Evolutionary conservation across 2,888 invertebrate genomes (phyloP).

Genomic region (Phyllotreta cruciferae): DNA sequence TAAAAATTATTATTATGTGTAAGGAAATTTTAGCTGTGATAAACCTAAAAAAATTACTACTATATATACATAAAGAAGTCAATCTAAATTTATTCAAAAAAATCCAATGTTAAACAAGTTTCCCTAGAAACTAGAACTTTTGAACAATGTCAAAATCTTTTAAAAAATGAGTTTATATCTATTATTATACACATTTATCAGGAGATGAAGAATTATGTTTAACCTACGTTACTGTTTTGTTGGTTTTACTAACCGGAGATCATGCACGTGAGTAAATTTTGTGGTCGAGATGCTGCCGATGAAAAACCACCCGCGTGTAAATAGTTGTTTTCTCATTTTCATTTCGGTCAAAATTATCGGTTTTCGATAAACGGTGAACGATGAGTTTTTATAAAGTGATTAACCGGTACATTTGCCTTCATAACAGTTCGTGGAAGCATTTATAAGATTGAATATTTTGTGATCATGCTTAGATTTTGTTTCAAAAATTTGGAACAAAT

Average conservation of each 20-base stretch:
- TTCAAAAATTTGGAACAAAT: no score
- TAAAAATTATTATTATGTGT: no score
- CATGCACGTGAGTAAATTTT: constrained; percentile 37
- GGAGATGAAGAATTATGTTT: no score
- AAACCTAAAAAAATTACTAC: neutral
- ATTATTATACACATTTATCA: neutral
- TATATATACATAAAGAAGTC: constrained; percentile 4
- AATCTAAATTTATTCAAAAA: no score
- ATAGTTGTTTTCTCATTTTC: constrained; percentile 26
- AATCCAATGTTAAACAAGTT: no score
- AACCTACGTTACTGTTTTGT: constrained; percentile 20
- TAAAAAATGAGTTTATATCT: no score
- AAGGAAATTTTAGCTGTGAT: no score
- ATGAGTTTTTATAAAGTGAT: constrained; percentile 28
- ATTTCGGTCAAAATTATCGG: constrained; percentile 21
- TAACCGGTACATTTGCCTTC: neutral
- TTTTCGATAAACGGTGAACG: constrained; percentile 22
- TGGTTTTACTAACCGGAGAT: constrained; percentile 23
- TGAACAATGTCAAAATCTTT: no score
- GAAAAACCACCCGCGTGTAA: constrained; percentile 29
- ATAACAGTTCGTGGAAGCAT: no score
- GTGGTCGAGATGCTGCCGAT: constrained; percentile 23
- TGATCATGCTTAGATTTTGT: no score
- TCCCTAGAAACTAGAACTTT: no score
- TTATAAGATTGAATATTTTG: no score